Conservation (phyloP, 2,888 invertebrate genomes). For the Scelioninae gen. 2 region DNA sequence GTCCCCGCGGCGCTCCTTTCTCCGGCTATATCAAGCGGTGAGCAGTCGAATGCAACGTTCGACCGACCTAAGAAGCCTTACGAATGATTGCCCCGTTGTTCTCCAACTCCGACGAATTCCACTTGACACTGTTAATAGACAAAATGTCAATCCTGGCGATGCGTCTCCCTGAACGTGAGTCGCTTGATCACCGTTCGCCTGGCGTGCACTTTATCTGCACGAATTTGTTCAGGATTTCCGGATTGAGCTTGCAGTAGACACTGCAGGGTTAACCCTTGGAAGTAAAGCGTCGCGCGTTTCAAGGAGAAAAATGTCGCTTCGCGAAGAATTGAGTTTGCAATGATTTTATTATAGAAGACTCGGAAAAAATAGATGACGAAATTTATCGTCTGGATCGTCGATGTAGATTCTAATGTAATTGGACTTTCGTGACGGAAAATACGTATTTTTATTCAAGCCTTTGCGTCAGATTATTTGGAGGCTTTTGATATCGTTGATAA, state of each 20-base stretch:
- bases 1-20: neutral
- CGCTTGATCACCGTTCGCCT: constrained; percentile 9
- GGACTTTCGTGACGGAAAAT: no score
- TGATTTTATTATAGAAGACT: no score
- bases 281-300: neutral
- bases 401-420: no score
- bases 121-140: constrained; percentile 26
- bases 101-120: constrained; percentile 9
- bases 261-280: constrained; percentile 3
- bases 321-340: no score
- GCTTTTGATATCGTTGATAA: no score
- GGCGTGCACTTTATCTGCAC: neutral
- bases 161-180: neutral
- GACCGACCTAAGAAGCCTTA: constrained; percentile 29
- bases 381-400: no score
- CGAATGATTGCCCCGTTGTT: constrained; percentile 20
- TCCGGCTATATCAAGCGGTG: constrained; percentile 6
- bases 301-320: no score
- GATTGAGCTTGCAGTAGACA: neutral
- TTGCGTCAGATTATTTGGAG: no score
- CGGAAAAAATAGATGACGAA: no score
- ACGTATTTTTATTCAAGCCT: no score
- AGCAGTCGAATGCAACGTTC: constrained; percentile 9
- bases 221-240: neutral
- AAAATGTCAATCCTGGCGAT: constrained; percentile 19